A percentile compares a stretch with the other conserved stretches of the same genome.
Conservation (phyloP, 2,113 vertebrate species). For the Orycteropus afer region DNA sequence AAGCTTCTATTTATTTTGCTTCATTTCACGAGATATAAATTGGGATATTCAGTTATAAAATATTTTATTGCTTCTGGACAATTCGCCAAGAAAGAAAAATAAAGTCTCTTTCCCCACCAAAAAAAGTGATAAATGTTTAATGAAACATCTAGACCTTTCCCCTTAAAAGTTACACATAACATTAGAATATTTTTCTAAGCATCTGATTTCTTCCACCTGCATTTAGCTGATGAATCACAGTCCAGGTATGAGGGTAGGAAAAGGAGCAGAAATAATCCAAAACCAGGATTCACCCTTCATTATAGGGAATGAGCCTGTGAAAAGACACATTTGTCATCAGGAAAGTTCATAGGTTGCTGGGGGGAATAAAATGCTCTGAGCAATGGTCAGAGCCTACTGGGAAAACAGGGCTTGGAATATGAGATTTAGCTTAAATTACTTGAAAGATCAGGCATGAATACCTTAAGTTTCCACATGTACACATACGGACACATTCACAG, state of each 20-base stretch:
- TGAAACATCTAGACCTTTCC: constrained; percentile 61
- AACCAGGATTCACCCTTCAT: neutral
- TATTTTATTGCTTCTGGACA: constrained; percentile 74
- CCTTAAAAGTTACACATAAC: constrained; percentile 55
- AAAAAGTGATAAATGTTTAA: constrained; percentile 76
- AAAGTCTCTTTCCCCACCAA: neutral
- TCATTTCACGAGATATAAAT: constrained; percentile 70
- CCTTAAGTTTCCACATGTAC: neutral
- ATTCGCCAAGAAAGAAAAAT: constrained; percentile 67
- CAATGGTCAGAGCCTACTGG: neutral
- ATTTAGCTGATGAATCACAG: neutral
- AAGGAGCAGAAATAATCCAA: neutral
- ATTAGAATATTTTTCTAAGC: constrained; percentile 49
- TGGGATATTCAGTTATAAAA: constrained; percentile 66
- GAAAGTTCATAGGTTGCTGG: neutral
- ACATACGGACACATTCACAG: neutral
- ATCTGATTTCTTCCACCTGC: constrained; percentile 63
- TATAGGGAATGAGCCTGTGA: neutral
- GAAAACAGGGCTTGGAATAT: neutral
- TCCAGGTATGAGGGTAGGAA: constrained; percentile 7
- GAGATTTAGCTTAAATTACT: neutral
- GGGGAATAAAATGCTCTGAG: neutral
- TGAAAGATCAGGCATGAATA: neutral
- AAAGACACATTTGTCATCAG: neutral
- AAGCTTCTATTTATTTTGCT: constrained; percentile 77